Evolutionary conservation across 2,113 vertebrate species (phyloP), one percentile per base, ranked within the genome.

Genomic region (Regulus satrapa): DNA sequence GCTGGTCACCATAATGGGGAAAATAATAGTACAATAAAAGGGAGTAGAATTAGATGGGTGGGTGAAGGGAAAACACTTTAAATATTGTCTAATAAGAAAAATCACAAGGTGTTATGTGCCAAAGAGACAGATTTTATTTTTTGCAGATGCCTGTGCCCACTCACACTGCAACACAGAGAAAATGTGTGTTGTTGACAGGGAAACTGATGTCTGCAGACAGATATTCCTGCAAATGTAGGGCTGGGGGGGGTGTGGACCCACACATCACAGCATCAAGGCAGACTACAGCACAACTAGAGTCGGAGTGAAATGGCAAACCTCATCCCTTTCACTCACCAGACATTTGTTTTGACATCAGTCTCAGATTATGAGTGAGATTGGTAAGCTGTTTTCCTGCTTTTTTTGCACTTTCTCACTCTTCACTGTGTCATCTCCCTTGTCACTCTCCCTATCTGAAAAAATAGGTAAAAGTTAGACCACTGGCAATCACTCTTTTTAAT

Each of bases 251-350:
- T 12, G n/a, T 54, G 8, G 25, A 45, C 32, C 12, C 58, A 55
- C 2, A 6, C 8, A 20, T 41, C 59, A 67, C 10, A 75, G 14
- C 28, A 59, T 9, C 0, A 0, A 85, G 41, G 13, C 20, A 67
- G 16, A 49, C 9, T 9, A 71, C 8, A 59, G 5, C 24, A 38
- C 1, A 3, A 5, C 14, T 61, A 41, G 24, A 68, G 5, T 31
- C 54, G 29, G 36, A 79, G 18, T 25, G 36, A 72, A 48, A 83
- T 23, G 5, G 20, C 10, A 64, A 76, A 23, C 4, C 21, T 73
- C 23, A 68, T 73, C 6, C 6, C 5, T 85, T 89, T 55, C 20
- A 38, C 7, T 54, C 5, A 11, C 26, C 5, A 14, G 19, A 55
- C 23, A 51, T 74, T 31, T 61, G 21, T 69, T 75, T 85, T 88